phyloP scores from a whole-genome alignment of 2,113 vertebrate species.

The Ageneiosus marmoratus region DNA sequence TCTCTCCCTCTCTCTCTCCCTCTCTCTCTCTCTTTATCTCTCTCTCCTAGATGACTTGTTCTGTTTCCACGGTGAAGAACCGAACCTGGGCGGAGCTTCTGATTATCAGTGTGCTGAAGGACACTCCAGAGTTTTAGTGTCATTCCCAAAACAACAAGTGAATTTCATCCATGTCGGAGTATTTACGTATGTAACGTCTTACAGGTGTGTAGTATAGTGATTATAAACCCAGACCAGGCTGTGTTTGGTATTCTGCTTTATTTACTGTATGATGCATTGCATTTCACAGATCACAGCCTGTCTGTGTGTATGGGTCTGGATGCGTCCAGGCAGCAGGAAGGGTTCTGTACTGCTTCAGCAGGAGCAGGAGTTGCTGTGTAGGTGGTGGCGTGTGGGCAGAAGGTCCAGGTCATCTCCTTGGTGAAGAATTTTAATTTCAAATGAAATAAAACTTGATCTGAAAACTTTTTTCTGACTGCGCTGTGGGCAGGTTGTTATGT shows the following conservation, averaged over 20 bases:
- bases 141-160: no score
- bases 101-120: no score
- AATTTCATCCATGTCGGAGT: no score
- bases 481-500: not conserved
- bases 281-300: not conserved
- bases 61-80: no score
- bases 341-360: not conserved
- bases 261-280: not conserved
- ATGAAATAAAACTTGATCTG: not conserved
- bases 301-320: not conserved
- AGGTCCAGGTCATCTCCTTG: not conserved
- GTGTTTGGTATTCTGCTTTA: not conserved
- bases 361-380: constrained; percentile 1
- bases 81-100: no score
- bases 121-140: no score
- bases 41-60: no score
- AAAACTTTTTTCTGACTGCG: not conserved
- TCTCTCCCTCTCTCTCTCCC: not conserved
- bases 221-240: not conserved
- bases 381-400: not conserved
- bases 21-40: no score
- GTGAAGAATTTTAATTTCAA: constrained; percentile 6
- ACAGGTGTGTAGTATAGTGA: not conserved
- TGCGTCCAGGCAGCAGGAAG: not conserved
- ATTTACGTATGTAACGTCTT: no score